These are phyloP conservation scores for Macrotis lagotis DNA, from an alignment of 2,113 vertebrate genomes.

Conservation along the genomic window DNA sequence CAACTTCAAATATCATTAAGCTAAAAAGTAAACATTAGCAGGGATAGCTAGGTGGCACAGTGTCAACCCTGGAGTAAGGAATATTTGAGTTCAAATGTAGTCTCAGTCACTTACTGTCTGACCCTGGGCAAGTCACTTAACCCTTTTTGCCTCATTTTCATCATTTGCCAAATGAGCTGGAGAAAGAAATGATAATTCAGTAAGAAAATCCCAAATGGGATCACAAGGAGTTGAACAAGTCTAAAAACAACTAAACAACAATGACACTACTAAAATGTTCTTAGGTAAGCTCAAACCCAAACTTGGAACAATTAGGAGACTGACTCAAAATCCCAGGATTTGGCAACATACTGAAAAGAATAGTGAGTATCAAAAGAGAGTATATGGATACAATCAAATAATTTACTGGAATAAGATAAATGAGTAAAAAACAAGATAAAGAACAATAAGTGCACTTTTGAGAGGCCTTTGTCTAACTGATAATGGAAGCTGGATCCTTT, in stretches of 20 bases:
- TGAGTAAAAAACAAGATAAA: conserved; percentile 55
- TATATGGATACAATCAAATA: conserved; percentile 68
- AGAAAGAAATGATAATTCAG: not conserved
- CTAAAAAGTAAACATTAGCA: not conserved
- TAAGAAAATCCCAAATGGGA: not conserved
- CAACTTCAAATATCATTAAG: not conserved
- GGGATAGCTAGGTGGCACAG: not conserved
- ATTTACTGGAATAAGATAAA: conserved; percentile 64
- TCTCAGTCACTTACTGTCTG: not conserved
- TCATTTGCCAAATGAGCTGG: not conserved
- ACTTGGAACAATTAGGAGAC: not conserved
- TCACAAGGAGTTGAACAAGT: not conserved
- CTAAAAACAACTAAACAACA: not conserved
- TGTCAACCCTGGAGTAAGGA: not conserved
- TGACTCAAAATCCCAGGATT: conserved; percentile 53
- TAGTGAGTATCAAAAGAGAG: conserved; percentile 67
- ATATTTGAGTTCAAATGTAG: not conserved
- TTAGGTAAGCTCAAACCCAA: not conserved
- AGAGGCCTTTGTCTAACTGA: conserved; percentile 1
- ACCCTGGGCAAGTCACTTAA: not conserved
- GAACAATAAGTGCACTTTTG: conserved; percentile 46
- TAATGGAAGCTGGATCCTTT: conserved; percentile 20
- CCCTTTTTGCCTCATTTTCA: not conserved
- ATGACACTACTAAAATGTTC: conserved; percentile 35
- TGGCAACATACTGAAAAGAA: conserved; percentile 51